phyloP scores from a whole-genome alignment of 2,113 vertebrate genomes.

The Albula glossodonta region DNA sequence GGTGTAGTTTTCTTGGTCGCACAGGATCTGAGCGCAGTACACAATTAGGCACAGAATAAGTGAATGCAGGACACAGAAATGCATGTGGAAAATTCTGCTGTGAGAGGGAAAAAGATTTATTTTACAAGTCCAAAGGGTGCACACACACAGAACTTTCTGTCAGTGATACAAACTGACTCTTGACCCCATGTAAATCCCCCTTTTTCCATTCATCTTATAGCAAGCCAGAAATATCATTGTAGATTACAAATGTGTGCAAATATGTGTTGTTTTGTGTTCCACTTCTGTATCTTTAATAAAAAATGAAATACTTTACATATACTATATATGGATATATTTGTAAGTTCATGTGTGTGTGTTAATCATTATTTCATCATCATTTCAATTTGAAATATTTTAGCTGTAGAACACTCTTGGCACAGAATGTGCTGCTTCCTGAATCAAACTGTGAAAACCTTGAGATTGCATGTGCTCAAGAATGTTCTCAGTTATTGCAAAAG shows the following conservation, averaged over 20 bases:
- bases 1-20: background rate
- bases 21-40: background rate
- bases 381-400: background rate
- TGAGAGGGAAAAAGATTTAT: background rate
- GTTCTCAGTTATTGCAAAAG: background rate
- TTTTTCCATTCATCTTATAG: background rate
- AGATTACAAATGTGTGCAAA: background rate
- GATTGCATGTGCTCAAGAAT: background rate
- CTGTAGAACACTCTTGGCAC: background rate
- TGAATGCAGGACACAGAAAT: background rate
- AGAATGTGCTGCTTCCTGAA: background rate
- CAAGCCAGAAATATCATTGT: background rate
- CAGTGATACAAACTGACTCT: background rate
- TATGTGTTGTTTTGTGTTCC: background rate
- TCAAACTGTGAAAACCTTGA: background rate
- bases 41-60: background rate
- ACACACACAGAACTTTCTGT: background rate
- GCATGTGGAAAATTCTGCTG: background rate
- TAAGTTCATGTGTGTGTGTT: background rate
- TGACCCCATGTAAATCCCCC: background rate
- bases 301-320: background rate
- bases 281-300: background rate
- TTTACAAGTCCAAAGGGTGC: background rate
- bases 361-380: background rate
- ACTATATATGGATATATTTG: no score